These are phyloP conservation scores for Leucozona laternaria DNA, from an alignment of 2,888 invertebrate genomes.

Conservation along the genomic window DNA sequence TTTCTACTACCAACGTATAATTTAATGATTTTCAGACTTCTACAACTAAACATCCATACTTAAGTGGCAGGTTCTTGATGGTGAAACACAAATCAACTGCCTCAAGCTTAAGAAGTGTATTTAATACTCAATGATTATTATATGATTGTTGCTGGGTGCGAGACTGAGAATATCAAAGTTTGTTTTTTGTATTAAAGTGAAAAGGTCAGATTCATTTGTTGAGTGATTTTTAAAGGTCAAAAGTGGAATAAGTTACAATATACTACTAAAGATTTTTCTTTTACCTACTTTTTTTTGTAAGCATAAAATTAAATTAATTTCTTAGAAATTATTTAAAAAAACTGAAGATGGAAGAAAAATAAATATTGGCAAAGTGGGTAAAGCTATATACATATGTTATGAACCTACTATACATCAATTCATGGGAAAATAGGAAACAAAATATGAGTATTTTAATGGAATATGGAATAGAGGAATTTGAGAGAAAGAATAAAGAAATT, in stretches of 20 bases:
- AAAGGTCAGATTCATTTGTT: slow-evolving; percentile 13
- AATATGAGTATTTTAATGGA: slow-evolving; percentile 2
- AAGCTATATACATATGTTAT: background rate
- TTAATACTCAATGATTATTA: background rate
- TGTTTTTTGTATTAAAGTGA: background rate
- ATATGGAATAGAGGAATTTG: background rate
- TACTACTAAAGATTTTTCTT: background rate
- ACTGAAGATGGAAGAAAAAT: background rate
- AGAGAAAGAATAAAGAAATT: background rate
- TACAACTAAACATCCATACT: too few species aligned
- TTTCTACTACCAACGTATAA: background rate
- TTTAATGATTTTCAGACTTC: background rate
- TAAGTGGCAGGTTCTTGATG: background rate
- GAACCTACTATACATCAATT: background rate
- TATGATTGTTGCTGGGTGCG: background rate
- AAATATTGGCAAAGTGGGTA: background rate
- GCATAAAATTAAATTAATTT: slow-evolving; percentile 5
- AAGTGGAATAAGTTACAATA: background rate
- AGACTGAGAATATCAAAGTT: background rate
- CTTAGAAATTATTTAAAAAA: slow-evolving; percentile 40
- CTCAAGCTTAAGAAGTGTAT: background rate
- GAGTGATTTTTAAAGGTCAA: background rate
- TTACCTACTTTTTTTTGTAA: background rate
- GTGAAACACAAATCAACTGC: background rate
- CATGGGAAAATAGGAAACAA: too few species aligned